Percentiles rank a stretch among this genome's conserved stretches.
Evolutionary conservation across 2,888 invertebrate genomes (phyloP).

Genomic region (Gerris lacustris): DNA sequence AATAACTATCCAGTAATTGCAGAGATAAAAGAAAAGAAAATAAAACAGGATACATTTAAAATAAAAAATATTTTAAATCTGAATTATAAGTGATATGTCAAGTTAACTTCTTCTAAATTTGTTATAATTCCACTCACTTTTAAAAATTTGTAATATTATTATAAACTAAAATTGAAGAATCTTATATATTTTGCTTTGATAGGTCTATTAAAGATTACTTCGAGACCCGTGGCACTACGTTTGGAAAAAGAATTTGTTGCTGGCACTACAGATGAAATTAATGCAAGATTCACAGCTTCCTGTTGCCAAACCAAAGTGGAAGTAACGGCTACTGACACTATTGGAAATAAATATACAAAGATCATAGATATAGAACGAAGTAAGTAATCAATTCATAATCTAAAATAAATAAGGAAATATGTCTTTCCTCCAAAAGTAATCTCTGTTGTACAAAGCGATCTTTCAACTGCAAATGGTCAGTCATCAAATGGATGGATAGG

Average conservation of each 20-base stretch:
- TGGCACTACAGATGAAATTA: slow-evolving; percentile 53
- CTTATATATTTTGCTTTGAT: not conserved
- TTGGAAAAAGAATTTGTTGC: slow-evolving; percentile 51
- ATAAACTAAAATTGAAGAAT: too few relatives aligned
- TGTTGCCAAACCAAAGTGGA: slow-evolving; percentile 59
- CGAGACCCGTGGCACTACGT: slow-evolving; percentile 43
- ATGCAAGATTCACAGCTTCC: slow-evolving; percentile 54
- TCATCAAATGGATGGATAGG: slow-evolving; percentile 16
- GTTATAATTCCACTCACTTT: too few relatives aligned
- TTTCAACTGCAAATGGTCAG: slow-evolving; percentile 7
- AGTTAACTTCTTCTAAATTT: too few relatives aligned
- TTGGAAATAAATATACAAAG: slow-evolving; percentile 51
- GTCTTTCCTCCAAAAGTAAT: not conserved
- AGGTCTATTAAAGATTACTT: slow-evolving; percentile 32
- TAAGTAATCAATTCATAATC: slow-evolving; percentile 28
- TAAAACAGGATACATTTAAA: too few relatives aligned
- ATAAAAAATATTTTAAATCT: too few relatives aligned
- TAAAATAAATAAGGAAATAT: not conserved
- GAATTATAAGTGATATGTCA: too few relatives aligned
- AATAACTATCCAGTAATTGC: too few relatives aligned
- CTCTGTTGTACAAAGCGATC: too few relatives aligned
- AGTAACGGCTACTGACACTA: slow-evolving; percentile 54
- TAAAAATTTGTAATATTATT: too few relatives aligned
- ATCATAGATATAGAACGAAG: slow-evolving; percentile 48
- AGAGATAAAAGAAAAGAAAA: too few relatives aligned